These are phyloP conservation scores for Masticophis lateralis DNA, from an alignment of 2,797 vertebrate species.

Conservation along the genomic window DNA sequence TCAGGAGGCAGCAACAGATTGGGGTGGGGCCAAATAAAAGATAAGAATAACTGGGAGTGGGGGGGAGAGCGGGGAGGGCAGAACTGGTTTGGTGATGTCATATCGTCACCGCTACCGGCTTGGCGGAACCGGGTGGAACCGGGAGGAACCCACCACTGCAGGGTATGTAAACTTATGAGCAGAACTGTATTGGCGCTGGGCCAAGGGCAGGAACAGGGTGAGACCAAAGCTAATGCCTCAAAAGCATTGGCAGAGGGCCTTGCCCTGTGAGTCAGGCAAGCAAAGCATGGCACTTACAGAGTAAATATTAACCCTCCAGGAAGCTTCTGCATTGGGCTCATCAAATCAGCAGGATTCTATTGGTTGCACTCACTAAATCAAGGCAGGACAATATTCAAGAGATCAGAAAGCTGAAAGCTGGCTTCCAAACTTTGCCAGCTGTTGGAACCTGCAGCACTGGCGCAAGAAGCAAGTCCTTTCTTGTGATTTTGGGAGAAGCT, in stretches of 20 bases:
- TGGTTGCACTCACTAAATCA: neutral
- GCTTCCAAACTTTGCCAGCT: neutral
- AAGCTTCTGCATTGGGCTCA: neutral
- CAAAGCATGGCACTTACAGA: neutral
- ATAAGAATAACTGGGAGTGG: too few species aligned
- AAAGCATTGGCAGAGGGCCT: neutral
- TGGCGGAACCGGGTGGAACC: too few species aligned
- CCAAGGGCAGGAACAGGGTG: neutral
- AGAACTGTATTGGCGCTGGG: neutral
- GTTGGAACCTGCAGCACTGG: neutral
- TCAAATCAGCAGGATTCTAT: neutral
- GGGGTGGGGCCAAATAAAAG: too few species aligned
- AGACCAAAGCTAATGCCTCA: neutral
- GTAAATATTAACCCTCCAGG: neutral
- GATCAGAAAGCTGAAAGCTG: neutral
- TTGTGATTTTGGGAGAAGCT: neutral
- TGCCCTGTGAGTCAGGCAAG: neutral
- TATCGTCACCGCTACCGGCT: too few species aligned
- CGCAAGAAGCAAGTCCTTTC: neutral
- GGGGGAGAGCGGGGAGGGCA: too few species aligned
- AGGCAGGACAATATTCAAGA: neutral
- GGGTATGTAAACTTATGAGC: too few species aligned
- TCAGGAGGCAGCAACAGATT: too few species aligned
- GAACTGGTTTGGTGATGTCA: too few species aligned
- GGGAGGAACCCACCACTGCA: too few species aligned